Conservation (phyloP, 2,113 vertebrate genomes). For the Bubo scandiacus region DNA sequence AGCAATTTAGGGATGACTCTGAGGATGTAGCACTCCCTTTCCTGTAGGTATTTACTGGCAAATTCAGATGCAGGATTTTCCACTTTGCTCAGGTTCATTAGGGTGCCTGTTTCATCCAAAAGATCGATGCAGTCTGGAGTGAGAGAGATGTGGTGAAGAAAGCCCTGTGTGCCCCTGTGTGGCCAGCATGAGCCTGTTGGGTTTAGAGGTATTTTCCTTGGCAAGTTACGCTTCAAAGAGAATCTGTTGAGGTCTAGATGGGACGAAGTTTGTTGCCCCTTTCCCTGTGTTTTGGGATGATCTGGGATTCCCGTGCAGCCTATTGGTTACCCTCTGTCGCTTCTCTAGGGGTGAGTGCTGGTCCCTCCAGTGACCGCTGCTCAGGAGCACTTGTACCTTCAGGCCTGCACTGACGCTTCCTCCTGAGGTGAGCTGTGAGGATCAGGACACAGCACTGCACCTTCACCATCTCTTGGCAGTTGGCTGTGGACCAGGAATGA, state of each 20-base stretch:
- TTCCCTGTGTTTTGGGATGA: background rate
- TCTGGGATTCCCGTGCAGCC: background rate
- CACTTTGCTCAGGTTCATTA: conserved; percentile 36
- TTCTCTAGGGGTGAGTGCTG: accelerated
- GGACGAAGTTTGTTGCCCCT: background rate
- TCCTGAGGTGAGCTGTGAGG: conserved; percentile 33
- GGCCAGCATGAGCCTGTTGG: background rate
- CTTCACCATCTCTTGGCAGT: conserved; percentile 39
- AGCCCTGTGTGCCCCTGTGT: background rate
- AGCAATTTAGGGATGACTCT: conserved; percentile 21
- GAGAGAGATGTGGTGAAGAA: background rate
- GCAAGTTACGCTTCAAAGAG: background rate
- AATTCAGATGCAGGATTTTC: background rate
- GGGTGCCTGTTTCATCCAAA: background rate
- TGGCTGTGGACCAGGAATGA: background rate
- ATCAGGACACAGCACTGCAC: conserved; percentile 12
- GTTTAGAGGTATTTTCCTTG: background rate
- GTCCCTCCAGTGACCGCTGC: accelerated
- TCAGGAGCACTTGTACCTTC: background rate
- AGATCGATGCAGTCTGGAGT: conserved; percentile 30
- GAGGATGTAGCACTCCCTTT: conserved; percentile 42
- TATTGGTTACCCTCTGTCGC: background rate
- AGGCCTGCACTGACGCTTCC: background rate
- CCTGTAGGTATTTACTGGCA: background rate
- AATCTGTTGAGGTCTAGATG: background rate